Evolutionary conservation across 2,888 invertebrate genomes (phyloP).

Genomic region (Patella pellucida): DNA sequence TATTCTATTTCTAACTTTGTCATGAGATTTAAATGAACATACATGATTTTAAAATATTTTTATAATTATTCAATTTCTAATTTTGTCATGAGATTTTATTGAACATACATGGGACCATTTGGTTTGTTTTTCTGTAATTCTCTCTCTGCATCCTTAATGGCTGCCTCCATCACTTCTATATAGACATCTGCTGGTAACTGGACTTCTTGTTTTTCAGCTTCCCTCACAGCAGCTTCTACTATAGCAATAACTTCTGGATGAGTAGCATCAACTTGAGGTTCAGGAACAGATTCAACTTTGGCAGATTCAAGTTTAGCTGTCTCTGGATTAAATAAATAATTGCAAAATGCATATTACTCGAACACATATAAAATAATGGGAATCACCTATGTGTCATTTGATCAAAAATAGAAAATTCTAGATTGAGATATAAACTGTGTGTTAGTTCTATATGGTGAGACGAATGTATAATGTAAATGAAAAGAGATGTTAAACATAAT

Average conservation of each 20-base stretch:
- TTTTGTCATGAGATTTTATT: neutral
- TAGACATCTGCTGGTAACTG: slow-evolving; percentile 61
- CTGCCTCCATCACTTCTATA: slow-evolving; percentile 64
- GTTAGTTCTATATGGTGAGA: too few species aligned
- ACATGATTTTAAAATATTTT: slow-evolving; percentile 46
- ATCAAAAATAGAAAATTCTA: too few species aligned
- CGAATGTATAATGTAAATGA: too few species aligned
- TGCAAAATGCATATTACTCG: too few species aligned
- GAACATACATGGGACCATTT: slow-evolving; percentile 62
- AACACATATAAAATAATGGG: too few species aligned
- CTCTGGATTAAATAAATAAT: neutral
- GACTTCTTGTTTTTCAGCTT: slow-evolving; percentile 56
- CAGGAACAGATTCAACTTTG: slow-evolving; percentile 18
- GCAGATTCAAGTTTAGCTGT: slow-evolving; percentile 73
- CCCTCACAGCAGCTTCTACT: slow-evolving; percentile 63
- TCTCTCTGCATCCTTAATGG: slow-evolving; percentile 63
- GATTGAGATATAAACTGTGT: too few species aligned
- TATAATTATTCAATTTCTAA: neutral
- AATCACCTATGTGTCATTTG: too few species aligned
- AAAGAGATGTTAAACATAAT: too few species aligned
- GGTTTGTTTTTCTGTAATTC: slow-evolving; percentile 53
- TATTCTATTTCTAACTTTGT: neutral
- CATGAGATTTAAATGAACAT: neutral
- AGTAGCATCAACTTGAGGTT: slow-evolving; percentile 59
- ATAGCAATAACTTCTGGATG: slow-evolving; percentile 68